These are phyloP conservation scores for Mus minutoides DNA, from an alignment of 2,797 vertebrate species.

Conservation along the genomic window DNA sequence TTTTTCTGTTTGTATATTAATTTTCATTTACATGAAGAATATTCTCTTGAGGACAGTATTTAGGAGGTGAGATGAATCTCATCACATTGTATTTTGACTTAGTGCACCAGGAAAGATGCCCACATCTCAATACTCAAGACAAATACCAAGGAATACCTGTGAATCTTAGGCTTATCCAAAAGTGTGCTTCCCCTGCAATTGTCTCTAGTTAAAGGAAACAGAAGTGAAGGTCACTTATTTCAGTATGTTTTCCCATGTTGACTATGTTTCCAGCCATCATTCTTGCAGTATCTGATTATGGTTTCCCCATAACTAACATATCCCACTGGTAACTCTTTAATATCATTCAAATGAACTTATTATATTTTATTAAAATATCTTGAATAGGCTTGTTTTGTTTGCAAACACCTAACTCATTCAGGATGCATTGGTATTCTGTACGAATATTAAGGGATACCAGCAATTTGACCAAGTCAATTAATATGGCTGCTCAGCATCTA, in stretches of 20 bases:
- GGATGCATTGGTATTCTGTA: neutral
- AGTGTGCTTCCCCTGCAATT: neutral
- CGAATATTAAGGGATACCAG: neutral
- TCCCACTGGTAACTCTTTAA: neutral
- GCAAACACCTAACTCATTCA: neutral
- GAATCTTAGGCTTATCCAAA: neutral
- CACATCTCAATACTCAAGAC: neutral
- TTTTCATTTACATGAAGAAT: neutral
- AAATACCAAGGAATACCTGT: neutral
- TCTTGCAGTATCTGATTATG: conserved; percentile 1
- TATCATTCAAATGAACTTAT: neutral
- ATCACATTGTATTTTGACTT: neutral
- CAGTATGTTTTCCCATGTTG: neutral
- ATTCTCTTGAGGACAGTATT: neutral
- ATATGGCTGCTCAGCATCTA: conserved; percentile 30
- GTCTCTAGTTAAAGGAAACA: neutral
- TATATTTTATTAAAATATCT: neutral
- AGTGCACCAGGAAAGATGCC: neutral
- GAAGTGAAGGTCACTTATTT: neutral
- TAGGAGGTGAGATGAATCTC: neutral
- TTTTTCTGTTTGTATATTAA: neutral
- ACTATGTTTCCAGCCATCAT: neutral
- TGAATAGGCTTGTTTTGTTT: conserved; percentile 9
- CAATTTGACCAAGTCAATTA: conserved; percentile 34
- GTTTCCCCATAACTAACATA: neutral